Evolutionary conservation across 2,113 vertebrate species (phyloP), one percentile per base, ranked within the genome.

Genomic region (Microtus oregoni): DNA sequence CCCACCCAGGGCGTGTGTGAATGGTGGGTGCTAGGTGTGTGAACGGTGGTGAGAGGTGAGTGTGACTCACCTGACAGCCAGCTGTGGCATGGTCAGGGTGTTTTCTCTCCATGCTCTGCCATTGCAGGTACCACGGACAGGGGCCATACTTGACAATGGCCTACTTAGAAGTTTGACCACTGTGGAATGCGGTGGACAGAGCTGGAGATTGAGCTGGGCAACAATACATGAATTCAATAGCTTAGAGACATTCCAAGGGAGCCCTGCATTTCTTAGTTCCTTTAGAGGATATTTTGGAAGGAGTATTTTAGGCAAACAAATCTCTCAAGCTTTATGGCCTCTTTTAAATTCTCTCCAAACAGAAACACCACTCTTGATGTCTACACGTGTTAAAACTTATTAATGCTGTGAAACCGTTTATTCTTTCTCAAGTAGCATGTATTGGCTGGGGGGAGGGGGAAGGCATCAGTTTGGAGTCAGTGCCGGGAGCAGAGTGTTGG

Each of bases 31-130:
- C 26, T 12, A 2, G 22, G 26, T 70, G 73, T 22, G 2, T 17
- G 67, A 44, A 58, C 0, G 17, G 55, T 58, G 55, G 5, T 58
- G 58, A 58, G 58, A 58, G 58, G 19, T 58, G 19, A 58, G 58
- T 58, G 58, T 58, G 55, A 19, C 55, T 58, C 0, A 10, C 50
- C 5, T 35, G 41, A 30, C 38, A 24, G 50, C 5, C 12, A 58
- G 50, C 9, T 4, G 0, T 30, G 1, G n/a, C 19, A 32, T 0
- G 0, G 30, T 55, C 26, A 30, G 3, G 20, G 41, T 44, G 6
- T 24, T 17, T 30, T n/a, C 3, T 17, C 7, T 26, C 0, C 1
- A 0, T 20, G 50, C 30, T 13, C 1, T 1, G 1, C 50, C 86
- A 0, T 3, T 58, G 22, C 41, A 7, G 38, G 32, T 52, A 15